These are phyloP conservation scores for Austrofundulus limnaeus DNA, from an alignment of 2,113 vertebrate genomes.

Conservation along the genomic window DNA sequence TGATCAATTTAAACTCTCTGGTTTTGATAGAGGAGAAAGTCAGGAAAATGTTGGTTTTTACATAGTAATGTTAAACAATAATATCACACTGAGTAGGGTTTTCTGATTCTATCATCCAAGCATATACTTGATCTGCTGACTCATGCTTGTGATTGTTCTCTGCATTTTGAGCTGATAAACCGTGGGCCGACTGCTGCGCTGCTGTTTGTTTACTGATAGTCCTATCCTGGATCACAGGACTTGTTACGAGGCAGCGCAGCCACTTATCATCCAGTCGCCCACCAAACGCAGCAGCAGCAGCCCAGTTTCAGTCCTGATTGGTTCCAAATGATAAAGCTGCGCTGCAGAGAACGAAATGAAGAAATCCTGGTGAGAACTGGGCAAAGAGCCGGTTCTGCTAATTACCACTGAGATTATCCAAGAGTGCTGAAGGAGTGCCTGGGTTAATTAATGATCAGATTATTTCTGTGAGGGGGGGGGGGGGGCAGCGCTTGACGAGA, in stretches of 20 bases:
- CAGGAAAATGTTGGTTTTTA: too few species aligned
- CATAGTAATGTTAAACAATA: too few species aligned
- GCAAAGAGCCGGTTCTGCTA: constrained; percentile 34
- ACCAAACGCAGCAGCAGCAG: not conserved
- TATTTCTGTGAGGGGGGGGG: constrained; percentile 34
- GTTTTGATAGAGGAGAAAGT: too few species aligned
- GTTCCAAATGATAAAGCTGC: constrained; percentile 2
- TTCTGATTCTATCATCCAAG: too few species aligned
- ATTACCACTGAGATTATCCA: constrained; percentile 51
- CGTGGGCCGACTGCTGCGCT: constrained; percentile 4
- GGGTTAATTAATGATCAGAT: constrained; percentile 48
- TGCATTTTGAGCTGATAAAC: constrained; percentile 19
- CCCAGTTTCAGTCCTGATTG: constrained; percentile 2
- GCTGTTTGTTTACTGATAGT: constrained; percentile 34
- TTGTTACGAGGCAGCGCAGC: not conserved
- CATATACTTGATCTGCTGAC: not conserved
- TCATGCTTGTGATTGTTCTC: constrained; percentile 25
- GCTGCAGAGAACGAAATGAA: constrained; percentile 3
- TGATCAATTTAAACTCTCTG: too few species aligned
- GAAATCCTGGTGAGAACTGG: constrained; percentile 28
- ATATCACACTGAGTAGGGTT: too few species aligned
- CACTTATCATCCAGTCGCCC: constrained; percentile 29
- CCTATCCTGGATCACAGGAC: constrained; percentile 21
- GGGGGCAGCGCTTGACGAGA: constrained; percentile 12
- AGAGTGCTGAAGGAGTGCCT: constrained; percentile 38